phyloP scores from a whole-genome alignment of 2,888 invertebrate species.

The Geotrupes spiniger region DNA sequence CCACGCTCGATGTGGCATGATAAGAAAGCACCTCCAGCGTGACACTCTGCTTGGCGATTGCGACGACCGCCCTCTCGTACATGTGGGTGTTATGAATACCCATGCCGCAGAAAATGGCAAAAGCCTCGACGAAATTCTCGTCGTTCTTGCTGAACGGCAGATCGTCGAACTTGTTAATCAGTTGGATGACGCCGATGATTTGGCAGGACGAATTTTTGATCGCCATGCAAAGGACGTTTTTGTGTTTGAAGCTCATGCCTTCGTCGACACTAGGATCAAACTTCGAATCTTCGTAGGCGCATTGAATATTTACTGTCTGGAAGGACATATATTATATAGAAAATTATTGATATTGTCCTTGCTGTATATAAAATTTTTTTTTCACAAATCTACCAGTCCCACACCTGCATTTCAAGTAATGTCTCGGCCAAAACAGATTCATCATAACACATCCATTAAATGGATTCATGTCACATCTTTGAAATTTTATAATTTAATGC shows the following conservation, averaged over 20 bases:
- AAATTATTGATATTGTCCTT: no score
- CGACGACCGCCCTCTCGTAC: conserved; percentile 93
- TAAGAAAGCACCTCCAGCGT: conserved; percentile 92
- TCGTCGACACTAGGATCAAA: conserved; percentile 89
- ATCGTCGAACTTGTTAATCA: conserved; percentile 91
- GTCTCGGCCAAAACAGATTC: no score
- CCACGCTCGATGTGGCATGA: conserved; percentile 88
- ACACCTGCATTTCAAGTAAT: no score
- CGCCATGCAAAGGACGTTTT: conserved; percentile 91
- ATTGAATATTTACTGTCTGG: conserved; percentile 87
- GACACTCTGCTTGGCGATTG: conserved; percentile 95
- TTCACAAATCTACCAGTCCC: no score
- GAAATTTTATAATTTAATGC: no score
- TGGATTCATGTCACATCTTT: no score
- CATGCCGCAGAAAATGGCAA: conserved; percentile 97
- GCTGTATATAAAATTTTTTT: no score
- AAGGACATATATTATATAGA: no score
- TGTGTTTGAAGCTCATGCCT: conserved; percentile 78
- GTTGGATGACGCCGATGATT: conserved; percentile 90
- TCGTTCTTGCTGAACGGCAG: conserved; percentile 91
- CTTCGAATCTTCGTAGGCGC: conserved; percentile 83
- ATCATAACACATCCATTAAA: no score
- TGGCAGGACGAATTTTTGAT: conserved; percentile 90
- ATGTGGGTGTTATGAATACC: conserved; percentile 96
- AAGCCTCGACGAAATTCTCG: conserved; percentile 95